These are phyloP conservation scores for Eubasilissa regina DNA, from an alignment of 1,140 invertebrate genomes.

Conservation along the genomic window DNA sequence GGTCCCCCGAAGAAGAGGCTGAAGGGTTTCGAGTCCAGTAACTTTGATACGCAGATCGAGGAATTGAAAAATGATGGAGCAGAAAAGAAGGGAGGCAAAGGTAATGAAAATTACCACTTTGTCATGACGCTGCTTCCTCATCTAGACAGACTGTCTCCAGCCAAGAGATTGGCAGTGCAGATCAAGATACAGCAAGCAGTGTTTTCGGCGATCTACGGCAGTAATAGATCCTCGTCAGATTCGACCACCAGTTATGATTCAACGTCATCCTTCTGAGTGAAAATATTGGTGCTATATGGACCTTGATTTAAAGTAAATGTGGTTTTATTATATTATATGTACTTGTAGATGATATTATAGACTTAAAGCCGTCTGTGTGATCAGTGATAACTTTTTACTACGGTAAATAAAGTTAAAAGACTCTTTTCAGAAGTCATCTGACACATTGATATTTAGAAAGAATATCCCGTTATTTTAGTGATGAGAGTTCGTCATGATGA, in stretches of 20 bases:
- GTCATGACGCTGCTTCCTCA: slow-evolving; percentile 44
- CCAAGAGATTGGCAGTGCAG: slow-evolving; percentile 43
- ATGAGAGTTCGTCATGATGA: too few species aligned
- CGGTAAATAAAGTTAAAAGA: too few species aligned
- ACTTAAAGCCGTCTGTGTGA: too few species aligned
- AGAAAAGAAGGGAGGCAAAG: slow-evolving; percentile 28
- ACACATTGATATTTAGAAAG: too few species aligned
- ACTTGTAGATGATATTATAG: too few species aligned
- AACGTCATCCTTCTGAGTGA: slow-evolving; percentile 29
- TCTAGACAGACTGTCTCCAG: slow-evolving; percentile 37
- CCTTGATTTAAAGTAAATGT: too few species aligned
- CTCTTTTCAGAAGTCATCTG: too few species aligned
- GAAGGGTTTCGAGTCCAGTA: not conserved
- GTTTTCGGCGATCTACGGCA: slow-evolving; percentile 48
- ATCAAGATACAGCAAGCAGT: slow-evolving; percentile 48
- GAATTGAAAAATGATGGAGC: slow-evolving; percentile 8
- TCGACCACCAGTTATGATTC: slow-evolving; percentile 49
- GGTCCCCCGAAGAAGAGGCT: slow-evolving; percentile 40
- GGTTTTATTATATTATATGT: too few species aligned
- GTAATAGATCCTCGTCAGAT: slow-evolving; percentile 43
- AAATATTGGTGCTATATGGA: not conserved
- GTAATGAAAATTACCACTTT: slow-evolving; percentile 47
- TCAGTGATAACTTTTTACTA: too few species aligned
- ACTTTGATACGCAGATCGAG: slow-evolving; percentile 16
- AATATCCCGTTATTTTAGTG: too few species aligned